Base-by-base conservation (phyloP, 2,888 invertebrate genomes). In the Andrena chrysosceles region DNA sequence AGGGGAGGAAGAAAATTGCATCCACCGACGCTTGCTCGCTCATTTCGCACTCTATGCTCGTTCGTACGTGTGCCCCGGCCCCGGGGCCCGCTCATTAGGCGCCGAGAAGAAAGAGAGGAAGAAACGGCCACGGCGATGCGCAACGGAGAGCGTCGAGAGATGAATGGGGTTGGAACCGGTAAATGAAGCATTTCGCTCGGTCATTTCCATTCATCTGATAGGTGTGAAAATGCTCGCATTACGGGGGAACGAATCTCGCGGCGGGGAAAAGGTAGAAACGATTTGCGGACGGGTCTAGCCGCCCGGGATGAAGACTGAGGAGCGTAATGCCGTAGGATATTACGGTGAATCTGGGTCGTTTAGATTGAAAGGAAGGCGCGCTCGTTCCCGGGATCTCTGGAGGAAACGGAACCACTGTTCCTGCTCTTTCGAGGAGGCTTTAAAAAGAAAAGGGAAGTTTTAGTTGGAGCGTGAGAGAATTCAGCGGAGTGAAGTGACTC, bases 31-130 rank as follows among this genome's bases (percentile, higher is more conserved):
- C 86, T 86, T 82, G 78, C 82, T 77, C 68, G 73, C 85, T 91
- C 87, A 90, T 90, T 90, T 91, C 85, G 87, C 88, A 86, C 90
- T 85, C 89, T 83, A 70, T 67, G 84, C 77, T 71, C 80, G 81
- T 77, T 73, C 79, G 84, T 84, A 81, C 83, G 88, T 85, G 84
- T 67, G 71, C 78, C 81, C 23, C 77, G 60, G 68, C 63, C 68
- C 79, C 64, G 78, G 52, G 71, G 4, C 72, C 78, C 63, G 83
- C 86, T 87, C 76, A 87, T 88, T 83, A 85, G 73, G 68, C 77
- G 82, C 23, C 79, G 72, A 69, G 52, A 72, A 71, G 75, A 75
- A 56, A 48, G 42, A 74, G 64, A 75, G 35, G 68, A 72, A 48
- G 71, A 75, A 82, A 31, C 67, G 68, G 60, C 52, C 48, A 62